Evolutionary conservation across 2,113 vertebrate species (phyloP).

Genomic region (Saguinus midas): DNA sequence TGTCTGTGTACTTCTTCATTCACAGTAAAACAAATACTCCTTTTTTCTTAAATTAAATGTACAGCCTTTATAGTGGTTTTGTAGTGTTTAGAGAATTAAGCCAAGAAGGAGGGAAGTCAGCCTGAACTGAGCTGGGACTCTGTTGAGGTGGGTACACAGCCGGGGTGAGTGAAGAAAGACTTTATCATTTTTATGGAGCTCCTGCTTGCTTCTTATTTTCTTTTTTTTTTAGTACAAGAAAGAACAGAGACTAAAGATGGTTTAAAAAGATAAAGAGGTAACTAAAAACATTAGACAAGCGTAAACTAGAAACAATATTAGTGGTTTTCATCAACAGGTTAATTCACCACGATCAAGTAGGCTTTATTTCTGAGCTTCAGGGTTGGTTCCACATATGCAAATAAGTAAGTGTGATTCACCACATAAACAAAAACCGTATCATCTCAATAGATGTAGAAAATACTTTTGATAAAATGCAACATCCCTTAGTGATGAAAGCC

Average conservation of each 20-base stretch:
- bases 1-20: not conserved
- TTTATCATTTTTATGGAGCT: not conserved
- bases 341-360: too few species aligned
- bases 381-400: too few species aligned
- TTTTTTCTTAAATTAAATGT: not conserved
- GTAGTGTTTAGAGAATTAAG: not conserved
- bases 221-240: not conserved
- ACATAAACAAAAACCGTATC: too few species aligned
- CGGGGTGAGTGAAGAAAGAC: not conserved
- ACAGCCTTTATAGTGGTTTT: not conserved
- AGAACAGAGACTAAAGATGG: not conserved
- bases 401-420: too few species aligned
- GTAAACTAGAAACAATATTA: not conserved
- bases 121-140: not conserved
- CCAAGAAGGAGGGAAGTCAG: not conserved
- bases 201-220: not conserved
- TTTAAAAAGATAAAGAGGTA: conserved; percentile 21
- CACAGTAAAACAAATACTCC: not conserved
- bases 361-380: too few species aligned
- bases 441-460: too few species aligned
- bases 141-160: not conserved
- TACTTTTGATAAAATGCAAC: too few species aligned
- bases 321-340: too few species aligned
- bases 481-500: too few species aligned
- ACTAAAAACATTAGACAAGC: not conserved